Base-by-base conservation (phyloP, 2,888 invertebrate species). In the Taphrorychus bicolor region DNA sequence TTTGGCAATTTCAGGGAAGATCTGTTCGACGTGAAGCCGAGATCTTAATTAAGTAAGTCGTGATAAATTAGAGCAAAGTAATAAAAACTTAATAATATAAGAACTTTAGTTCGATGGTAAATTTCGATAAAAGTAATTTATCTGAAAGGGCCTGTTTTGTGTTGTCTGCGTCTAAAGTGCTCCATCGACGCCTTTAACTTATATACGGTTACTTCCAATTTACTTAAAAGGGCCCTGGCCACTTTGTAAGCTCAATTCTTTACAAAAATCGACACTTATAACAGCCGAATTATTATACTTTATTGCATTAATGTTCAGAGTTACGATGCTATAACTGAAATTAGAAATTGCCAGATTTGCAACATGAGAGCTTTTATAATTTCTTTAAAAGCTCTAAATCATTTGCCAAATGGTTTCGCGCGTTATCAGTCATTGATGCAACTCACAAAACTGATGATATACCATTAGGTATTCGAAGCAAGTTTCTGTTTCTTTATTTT, bases 211-310 rank as follows among this genome's bases (percentile, higher is more conserved):
- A 78, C 77, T 81, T 81, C 78, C 82, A 82, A 82, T 82, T 81
- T 82, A 79, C 78, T 80, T 82, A 82, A 82, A 81, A 82, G 81
- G 77, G 77, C 77, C 77, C 79, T 77, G 81, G 81, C 78, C 79
- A 80, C 77, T 82, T 80, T 80, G 79, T 80, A 78, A 80, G 77
- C 76, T 77, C 76, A 76, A 76, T 76, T 73, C 78, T 78, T 79
- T 78, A 81, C 77, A 78, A 79, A 79, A 79, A 81, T 81, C 81
- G 81, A 81, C 81, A 80, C 79, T 81, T 79, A 79, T 79, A 80
- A 80, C 74, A 75, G 72, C 72, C 75, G 70, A 78, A 78, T 78
- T 78, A 78, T 78, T 76, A 74, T 72, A 72, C 76, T 78, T 77
- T 75, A 76, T 74, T 76, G 74, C 75, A 77, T 77, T 76, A 76